phyloP scores from a whole-genome alignment of 2,113 vertebrate species.

The Actinemys pallida region DNA sequence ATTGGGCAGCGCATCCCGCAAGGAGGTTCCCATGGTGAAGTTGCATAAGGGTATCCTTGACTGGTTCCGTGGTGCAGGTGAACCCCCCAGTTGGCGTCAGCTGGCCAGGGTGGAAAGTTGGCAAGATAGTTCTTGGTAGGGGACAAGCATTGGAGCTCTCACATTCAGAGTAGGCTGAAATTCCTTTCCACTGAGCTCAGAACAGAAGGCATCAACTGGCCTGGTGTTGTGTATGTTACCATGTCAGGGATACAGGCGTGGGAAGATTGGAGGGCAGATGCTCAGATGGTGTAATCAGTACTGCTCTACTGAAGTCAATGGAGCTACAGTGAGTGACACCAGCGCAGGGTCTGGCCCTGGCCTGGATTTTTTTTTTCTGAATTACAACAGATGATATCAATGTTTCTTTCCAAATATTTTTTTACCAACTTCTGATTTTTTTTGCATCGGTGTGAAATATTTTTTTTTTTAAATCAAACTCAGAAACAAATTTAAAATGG shows the following conservation, averaged over 20 bases:
- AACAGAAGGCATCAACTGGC: background rate
- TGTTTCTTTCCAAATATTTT: background rate
- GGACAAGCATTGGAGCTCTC: background rate
- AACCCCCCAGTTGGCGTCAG: too few species aligned
- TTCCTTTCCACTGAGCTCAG: background rate
- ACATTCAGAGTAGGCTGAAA: background rate
- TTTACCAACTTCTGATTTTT: background rate
- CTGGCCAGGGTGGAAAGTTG: background rate
- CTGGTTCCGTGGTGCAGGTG: background rate
- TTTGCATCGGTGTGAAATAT: background rate
- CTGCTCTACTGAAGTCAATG: too few species aligned
- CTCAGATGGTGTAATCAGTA: background rate
- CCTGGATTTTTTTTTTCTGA: background rate
- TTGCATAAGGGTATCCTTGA: background rate
- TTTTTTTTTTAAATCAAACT: background rate
- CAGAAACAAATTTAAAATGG: background rate
- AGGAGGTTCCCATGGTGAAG: background rate
- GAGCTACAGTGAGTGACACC: background rate
- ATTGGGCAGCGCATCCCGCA: background rate
- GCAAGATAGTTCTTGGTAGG: background rate
- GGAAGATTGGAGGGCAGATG: background rate
- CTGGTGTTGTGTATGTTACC: background rate
- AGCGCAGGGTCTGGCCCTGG: background rate
- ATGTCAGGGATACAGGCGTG: background rate
- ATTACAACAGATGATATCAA: background rate